These are phyloP conservation scores for Acipenser oxyrinchus DNA, from an alignment of 2,797 vertebrate genomes.

Conservation along the genomic window DNA sequence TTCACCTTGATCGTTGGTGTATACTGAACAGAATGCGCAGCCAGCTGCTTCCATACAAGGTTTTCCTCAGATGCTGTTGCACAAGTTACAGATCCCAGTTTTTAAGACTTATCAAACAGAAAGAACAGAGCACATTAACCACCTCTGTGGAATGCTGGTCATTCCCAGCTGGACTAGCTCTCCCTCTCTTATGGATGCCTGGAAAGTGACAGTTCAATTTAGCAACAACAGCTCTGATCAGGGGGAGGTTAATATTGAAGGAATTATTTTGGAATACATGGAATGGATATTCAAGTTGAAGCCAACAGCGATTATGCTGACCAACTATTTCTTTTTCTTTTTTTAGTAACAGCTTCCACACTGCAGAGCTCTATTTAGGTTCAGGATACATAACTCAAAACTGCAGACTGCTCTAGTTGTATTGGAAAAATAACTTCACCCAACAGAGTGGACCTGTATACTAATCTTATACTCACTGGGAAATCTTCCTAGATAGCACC, in stretches of 20 bases:
- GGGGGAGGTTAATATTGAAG: conserved; percentile 20
- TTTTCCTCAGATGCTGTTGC: conserved; percentile 28
- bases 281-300: conserved; percentile 25
- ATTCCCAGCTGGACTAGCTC: conserved; percentile 28
- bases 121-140: not conserved
- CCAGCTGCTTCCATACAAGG: conserved; percentile 47
- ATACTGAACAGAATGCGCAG: not conserved
- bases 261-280: conserved; percentile 30
- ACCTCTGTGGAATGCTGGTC: not conserved
- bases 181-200: conserved; percentile 4
- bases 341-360: not conserved
- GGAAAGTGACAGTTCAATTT: conserved; percentile 19
- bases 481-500: no score
- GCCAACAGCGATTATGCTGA: not conserved
- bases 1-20: not conserved
- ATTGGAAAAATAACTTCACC: no score
- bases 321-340: not conserved
- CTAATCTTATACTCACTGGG: no score
- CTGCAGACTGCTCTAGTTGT: no score
- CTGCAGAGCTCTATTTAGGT: no score
- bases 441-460: no score
- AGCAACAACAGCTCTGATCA: conserved; percentile 20
- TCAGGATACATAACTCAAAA: no score
- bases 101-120: not conserved
- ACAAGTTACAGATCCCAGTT: not conserved